Evolutionary conservation across 2,113 vertebrate species (phyloP), one percentile per base, ranked within the genome.

Genomic region (Symphodus melops): DNA sequence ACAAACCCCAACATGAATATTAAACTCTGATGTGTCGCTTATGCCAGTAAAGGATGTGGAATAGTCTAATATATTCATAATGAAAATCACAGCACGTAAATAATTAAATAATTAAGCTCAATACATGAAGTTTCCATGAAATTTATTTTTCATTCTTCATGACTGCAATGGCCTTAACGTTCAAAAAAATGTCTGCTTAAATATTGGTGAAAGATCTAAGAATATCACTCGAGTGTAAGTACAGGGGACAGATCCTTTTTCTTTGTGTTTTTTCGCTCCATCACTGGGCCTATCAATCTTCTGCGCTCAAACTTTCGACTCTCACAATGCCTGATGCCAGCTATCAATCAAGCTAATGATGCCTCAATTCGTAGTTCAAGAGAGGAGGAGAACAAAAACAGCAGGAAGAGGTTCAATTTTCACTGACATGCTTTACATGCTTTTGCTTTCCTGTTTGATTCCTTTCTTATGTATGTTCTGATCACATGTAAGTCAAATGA

Each of bases 341-440:
- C 55, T 6, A 82, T 90, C 85, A 78, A 79, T 89, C 79, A 87
- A 82, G 76, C 71, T 81, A 73, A 84, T 25, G 75, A 78, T 36
- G 52, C 60, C 62, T 72, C 74, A 66, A 79, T 81, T 90, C 64
- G 60, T 65, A 33, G 73, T 81, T 85, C 65, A 79, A 73, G 41
- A 56, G 41, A 73, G 41, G 41, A 73, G 41, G 48, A 73, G 68
- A 69, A 85, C 80, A 68, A 56, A 60, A 41, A 72, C 53, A 44
- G 42, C 12, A 19, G 28, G 48, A 68, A 53, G 8, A 21, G 57
- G 56, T 14, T 44, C 66, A 25, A 57, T 59, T 42, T 62, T 8
- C 41, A 39, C 9, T 37, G 55, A 77, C 39, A 61, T 33, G 56
- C 10, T 49, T 8, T 19, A 14, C 23, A 3, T 36, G 10, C 8